Evolutionary conservation across 2,113 vertebrate genomes (phyloP).

Genomic region (Theristicus caerulescens): DNA sequence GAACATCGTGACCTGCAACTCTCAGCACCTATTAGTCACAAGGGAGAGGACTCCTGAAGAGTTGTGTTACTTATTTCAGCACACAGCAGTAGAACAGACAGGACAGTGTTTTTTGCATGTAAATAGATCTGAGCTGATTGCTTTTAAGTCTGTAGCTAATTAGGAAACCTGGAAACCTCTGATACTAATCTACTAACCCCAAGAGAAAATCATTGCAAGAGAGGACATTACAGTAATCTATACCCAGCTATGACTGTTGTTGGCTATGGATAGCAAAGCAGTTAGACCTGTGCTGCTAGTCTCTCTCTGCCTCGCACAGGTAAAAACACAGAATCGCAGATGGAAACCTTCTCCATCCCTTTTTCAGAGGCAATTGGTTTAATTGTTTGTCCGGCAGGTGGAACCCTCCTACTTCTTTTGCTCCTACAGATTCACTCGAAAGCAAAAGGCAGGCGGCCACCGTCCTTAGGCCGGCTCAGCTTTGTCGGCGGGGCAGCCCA

Average conservation of each 20-base stretch:
- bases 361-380: neutral
- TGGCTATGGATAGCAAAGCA: neutral
- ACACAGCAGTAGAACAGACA: neutral
- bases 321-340: neutral
- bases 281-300: neutral
- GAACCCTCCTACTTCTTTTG: constrained; percentile 43
- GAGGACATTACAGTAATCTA: neutral
- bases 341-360: neutral
- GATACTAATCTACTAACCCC: neutral
- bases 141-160: neutral
- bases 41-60: neutral
- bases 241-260: neutral
- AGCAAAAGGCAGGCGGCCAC: rapidly evolving
- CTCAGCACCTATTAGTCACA: neutral
- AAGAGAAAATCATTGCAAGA: neutral
- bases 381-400: constrained; percentile 49
- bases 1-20: neutral
- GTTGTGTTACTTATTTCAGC: neutral
- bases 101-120: neutral
- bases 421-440: rapidly evolving
- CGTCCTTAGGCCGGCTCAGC: rapidly evolving
- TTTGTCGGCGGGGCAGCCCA: neutral
- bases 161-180: neutral
- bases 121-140: neutral
- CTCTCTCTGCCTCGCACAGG: neutral